phyloP scores from a whole-genome alignment of 2,888 invertebrate species.

The Tenodera sinensis region DNA sequence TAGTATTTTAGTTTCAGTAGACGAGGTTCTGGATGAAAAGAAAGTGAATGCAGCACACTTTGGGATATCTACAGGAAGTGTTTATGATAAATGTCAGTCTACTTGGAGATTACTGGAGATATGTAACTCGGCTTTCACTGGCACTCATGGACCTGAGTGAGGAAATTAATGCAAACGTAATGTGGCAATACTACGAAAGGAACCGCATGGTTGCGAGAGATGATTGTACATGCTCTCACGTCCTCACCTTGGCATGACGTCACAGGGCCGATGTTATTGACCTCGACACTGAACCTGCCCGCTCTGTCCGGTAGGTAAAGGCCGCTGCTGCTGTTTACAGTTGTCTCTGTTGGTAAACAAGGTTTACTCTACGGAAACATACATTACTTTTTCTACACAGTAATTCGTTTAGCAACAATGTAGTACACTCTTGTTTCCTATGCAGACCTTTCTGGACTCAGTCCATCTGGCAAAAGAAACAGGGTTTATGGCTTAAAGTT shows the following conservation, averaged over 20 bases:
- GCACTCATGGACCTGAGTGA: not conserved
- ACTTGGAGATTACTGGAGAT: too few species aligned
- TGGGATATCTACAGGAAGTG: too few species aligned
- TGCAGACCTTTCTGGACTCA: not conserved
- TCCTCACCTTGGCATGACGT: slow-evolving; percentile 19
- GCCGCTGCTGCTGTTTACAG: not conserved
- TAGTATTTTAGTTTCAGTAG: too few species aligned
- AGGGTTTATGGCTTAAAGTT: not conserved
- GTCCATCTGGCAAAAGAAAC: not conserved
- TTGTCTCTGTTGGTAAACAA: not conserved
- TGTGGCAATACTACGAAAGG: not conserved
- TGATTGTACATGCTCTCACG: slow-evolving; percentile 16
- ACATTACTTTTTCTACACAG: not conserved
- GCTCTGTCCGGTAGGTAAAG: not conserved
- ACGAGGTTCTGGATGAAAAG: too few species aligned
- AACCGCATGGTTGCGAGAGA: not conserved
- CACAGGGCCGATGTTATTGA: slow-evolving; percentile 20
- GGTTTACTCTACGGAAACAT: not conserved
- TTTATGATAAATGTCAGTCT: too few species aligned
- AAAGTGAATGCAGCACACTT: too few species aligned
- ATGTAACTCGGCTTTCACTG: too few species aligned
- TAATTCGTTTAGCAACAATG: too few species aligned
- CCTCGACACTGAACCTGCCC: slow-evolving; percentile 1
- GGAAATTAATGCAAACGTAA: not conserved
- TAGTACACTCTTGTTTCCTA: too few species aligned